phyloP scores from a whole-genome alignment of 2,888 invertebrate species.

The Timema podura region DNA sequence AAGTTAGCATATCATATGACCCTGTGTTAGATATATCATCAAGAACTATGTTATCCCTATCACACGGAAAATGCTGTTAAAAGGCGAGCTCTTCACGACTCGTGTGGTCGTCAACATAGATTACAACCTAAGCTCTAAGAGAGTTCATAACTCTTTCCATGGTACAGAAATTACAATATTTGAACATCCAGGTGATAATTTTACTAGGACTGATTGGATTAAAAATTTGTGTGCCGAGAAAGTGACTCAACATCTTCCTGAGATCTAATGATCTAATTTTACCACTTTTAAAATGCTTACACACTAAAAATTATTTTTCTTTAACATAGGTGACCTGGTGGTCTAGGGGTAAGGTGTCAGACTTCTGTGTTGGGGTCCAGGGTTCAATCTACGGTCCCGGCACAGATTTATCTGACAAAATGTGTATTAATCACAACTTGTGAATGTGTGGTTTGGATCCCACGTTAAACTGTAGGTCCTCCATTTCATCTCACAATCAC shows the following conservation, averaged over 20 bases:
- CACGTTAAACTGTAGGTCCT: too few relatives aligned
- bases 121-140: not conserved
- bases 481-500: too few relatives aligned
- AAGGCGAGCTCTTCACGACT: not conserved
- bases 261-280: not conserved
- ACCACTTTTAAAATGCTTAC: too few relatives aligned
- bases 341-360: too few relatives aligned
- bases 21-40: not conserved
- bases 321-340: too few relatives aligned
- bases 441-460: too few relatives aligned
- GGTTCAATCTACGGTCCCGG: too few relatives aligned
- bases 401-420: too few relatives aligned
- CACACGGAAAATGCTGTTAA: not conserved
- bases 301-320: too few relatives aligned
- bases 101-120: not conserved
- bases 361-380: too few relatives aligned
- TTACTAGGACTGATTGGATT: not conserved
- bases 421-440: too few relatives aligned
- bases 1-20: not conserved
- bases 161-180: not conserved
- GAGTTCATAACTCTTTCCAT: not conserved
- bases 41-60: not conserved
- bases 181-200: not conserved
- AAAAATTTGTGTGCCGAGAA: constrained; percentile 4
- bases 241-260: not conserved